phyloP scores from a whole-genome alignment of 2,797 vertebrate genomes.

The Serranus cabrilla region DNA sequence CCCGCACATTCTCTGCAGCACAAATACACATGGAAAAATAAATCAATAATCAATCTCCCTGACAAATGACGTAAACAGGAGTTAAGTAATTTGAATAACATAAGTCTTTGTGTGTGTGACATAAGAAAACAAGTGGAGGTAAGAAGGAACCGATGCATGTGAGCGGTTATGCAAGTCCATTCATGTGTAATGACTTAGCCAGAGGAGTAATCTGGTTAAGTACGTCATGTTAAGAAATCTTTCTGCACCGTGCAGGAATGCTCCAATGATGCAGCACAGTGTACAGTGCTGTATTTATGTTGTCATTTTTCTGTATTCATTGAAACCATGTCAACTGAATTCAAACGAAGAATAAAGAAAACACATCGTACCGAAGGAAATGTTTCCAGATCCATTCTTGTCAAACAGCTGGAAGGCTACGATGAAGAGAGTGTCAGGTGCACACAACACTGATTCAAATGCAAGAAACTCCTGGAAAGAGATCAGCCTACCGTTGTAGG shows the following conservation, averaged over 20 bases:
- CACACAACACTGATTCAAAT: slow-evolving; percentile 97
- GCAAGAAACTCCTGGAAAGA: slow-evolving; percentile 99
- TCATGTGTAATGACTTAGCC: slow-evolving; percentile 46
- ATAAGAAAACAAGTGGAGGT: slow-evolving; percentile 2
- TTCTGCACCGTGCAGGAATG: slow-evolving; percentile 3
- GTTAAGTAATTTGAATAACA: not conserved
- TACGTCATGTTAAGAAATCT: slow-evolving; percentile 44
- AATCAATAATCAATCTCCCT: not conserved
- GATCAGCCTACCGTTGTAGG: slow-evolving; percentile 89
- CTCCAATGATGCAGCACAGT: not conserved
- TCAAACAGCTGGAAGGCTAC: slow-evolving; percentile 99
- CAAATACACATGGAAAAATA: not conserved
- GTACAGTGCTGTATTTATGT: no score
- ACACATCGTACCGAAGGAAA: slow-evolving; percentile 93
- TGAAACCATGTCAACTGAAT: not conserved
- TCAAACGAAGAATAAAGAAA: slow-evolving; percentile 5
- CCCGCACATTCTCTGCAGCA: slow-evolving; percentile 93
- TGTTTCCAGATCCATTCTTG: slow-evolving; percentile 94
- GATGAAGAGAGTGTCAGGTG: slow-evolving; percentile 97
- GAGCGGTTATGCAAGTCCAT: slow-evolving; percentile 46
- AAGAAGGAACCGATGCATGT: not conserved
- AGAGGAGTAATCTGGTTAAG: slow-evolving; percentile 62
- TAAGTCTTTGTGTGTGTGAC: slow-evolving; percentile 1
- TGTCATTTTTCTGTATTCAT: not conserved
- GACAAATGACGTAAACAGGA: not conserved